These are phyloP conservation scores for Epirrhoe alternata DNA, from an alignment of 2,888 invertebrate genomes.

Conservation along the genomic window DNA sequence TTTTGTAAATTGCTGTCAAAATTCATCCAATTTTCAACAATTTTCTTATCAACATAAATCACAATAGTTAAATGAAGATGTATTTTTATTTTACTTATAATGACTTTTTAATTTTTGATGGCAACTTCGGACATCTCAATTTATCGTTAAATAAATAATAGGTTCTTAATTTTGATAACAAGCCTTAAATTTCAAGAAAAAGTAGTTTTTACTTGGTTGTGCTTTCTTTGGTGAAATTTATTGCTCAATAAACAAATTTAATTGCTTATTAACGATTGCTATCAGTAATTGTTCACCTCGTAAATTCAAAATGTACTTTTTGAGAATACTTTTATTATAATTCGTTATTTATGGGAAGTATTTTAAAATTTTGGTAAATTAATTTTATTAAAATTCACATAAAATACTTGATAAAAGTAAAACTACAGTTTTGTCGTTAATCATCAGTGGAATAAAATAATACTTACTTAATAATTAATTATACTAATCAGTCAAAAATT, in stretches of 20 bases:
- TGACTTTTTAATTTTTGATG: constrained; percentile 37
- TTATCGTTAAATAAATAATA: constrained; percentile 37
- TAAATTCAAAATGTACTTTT: constrained; percentile 30
- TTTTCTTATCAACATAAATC: constrained; percentile 37
- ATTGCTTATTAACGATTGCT: constrained; percentile 67
- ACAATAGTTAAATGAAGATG: constrained; percentile 41
- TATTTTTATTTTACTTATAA: constrained; percentile 25
- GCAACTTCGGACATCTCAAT: constrained; percentile 42
- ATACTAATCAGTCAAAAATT: constrained; percentile 23
- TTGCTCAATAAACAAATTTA: constrained; percentile 53
- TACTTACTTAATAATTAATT: constrained; percentile 16
- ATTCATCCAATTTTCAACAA: constrained; percentile 23
- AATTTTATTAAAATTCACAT: not conserved
- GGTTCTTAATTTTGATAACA: constrained; percentile 23
- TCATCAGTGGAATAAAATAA: constrained; percentile 12
- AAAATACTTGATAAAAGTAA: constrained; percentile 7
- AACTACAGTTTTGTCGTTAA: constrained; percentile 7
- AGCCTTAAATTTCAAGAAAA: constrained; percentile 33
- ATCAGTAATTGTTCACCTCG: constrained; percentile 66
- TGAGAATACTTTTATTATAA: constrained; percentile 26
- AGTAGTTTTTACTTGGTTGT: constrained; percentile 25
- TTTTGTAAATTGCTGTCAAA: constrained; percentile 10
- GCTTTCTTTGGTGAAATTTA: constrained; percentile 37
- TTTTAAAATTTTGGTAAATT: constrained; percentile 15
- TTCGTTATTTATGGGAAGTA: constrained; percentile 29